Evolutionary conservation across 53 echinoderm and acorn worm species (phyloP).

Genomic region (Arbacia lixula): DNA sequence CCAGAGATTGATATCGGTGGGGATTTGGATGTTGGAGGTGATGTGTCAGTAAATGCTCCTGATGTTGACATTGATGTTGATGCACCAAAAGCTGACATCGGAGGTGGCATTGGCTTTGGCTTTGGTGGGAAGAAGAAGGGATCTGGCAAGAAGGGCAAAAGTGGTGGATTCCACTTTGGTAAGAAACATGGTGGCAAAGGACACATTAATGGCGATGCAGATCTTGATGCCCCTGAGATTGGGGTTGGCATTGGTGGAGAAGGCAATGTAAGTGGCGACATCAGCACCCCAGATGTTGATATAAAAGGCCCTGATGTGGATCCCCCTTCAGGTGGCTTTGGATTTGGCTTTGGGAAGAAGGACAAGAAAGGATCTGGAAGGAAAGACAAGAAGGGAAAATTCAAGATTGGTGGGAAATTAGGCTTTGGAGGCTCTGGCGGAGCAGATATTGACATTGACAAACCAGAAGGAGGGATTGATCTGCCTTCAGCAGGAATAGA

Average conservation of each 20-base stretch:
- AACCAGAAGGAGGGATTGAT: constrained; percentile 49
- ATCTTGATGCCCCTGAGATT: not conserved
- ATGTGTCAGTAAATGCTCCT: constrained; percentile 50
- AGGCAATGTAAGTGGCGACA: constrained; percentile 16
- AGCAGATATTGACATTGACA: constrained; percentile 30
- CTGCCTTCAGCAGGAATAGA: constrained; percentile 19
- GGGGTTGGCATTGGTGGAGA: constrained; percentile 45
- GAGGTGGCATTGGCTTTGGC: constrained; percentile 49
- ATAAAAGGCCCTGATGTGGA: constrained; percentile 62
- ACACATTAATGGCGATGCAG: constrained; percentile 30
- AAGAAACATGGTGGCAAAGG: constrained; percentile 44
- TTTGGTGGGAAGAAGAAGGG: constrained; percentile 65
- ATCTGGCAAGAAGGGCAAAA: constrained; percentile 64
- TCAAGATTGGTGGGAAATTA: constrained; percentile 43
- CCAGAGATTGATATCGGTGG: constrained; percentile 13
- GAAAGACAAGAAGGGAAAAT: constrained; percentile 45
- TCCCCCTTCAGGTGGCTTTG: constrained; percentile 61
- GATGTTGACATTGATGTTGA: constrained; percentile 10
- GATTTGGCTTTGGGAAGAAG: constrained; percentile 62
- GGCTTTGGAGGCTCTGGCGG: constrained; percentile 49
- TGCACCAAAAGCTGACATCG: constrained; percentile 1
- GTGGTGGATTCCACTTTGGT: constrained; percentile 20
- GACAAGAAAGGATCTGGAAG: constrained; percentile 63
- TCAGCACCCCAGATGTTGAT: constrained; percentile 16
- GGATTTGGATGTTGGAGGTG: constrained; percentile 40